Base-by-base conservation (phyloP, 2,888 invertebrate genomes). In the Hanleya hanleyi region DNA sequence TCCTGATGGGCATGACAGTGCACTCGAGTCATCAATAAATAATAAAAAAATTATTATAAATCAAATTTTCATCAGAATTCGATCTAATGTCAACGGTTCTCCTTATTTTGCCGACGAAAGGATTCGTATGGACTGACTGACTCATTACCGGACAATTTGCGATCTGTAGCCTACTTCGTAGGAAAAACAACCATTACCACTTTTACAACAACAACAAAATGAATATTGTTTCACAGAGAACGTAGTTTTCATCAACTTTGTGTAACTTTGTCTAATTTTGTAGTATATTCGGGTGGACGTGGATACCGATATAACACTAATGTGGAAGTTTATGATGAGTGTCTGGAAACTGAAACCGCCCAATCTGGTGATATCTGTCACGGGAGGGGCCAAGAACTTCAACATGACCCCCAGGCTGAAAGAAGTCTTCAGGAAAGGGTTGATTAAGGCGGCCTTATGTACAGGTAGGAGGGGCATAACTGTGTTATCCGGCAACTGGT, bases 321-420 rank as follows among this genome's bases (percentile, higher is more conserved):
- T 90, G 76, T 75, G 87, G 71, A 75, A 80, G n/a, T 78, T 91
- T 62, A 80, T 91, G 83, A 82, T 80, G 76, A 75, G 86, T 12
- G 75, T 85, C 0, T 91, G 91, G 91, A 77, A 84, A 3, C 79
- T 91, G 71, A 85, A 87, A 22, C 83, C 81, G 51, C 91, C 91
- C 5, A 90, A 90, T 66, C 83, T 91, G 4, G 84, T 91, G 22
- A 90, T 91, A 70, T 91, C 91, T 2, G 90, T 91, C 26, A 90
- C 90, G 18, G 91, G 91, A 0, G 91, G 91, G 0, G 91, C 91
- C 51, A 88, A 89, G 69, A 88, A 88, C 79, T 90, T 91, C 75
- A 81, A 84, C 57, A 89, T 91, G 88, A 87, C 84, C 50, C 83
- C 86, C 33, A 76, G 86, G 47, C 79, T 91, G 22, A 88, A 87